Conservation (phyloP, 1,140 invertebrate species). For the Formica exsecta region DNA sequence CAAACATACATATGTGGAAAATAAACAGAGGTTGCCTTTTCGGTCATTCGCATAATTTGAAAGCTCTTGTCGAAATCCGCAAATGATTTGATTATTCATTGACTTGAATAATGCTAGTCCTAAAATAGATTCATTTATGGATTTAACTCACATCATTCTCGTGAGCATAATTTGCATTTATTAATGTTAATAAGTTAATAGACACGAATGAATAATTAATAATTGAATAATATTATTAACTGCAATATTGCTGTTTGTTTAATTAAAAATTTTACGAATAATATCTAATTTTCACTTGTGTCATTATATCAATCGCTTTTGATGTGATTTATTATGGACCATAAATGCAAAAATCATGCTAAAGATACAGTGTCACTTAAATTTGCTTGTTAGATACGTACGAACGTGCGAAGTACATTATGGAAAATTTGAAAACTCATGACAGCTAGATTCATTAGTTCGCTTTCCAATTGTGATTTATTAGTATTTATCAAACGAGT, state of each 20-base stretch:
- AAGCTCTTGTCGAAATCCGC: background rate
- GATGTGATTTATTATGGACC: background rate
- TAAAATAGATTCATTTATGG: background rate
- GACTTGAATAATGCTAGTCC: background rate
- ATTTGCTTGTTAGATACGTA: background rate
- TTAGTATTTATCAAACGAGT: constrained; percentile 1
- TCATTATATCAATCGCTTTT: constrained; percentile 14
- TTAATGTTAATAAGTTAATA: constrained; percentile 14
- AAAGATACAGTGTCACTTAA: background rate
- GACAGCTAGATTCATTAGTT: constrained; percentile 2
- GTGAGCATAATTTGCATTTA: background rate
- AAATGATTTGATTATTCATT: constrained; percentile 21
- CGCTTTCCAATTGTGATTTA: constrained; percentile 18
- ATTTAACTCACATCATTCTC: constrained; percentile 2
- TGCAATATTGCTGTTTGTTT: background rate
- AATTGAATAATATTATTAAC: background rate
- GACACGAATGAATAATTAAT: background rate
- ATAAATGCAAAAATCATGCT: background rate
- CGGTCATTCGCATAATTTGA: background rate
- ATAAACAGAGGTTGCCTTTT: background rate
- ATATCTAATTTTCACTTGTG: background rate
- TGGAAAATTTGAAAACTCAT: constrained; percentile 5
- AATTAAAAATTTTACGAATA: background rate
- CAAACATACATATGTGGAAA: background rate
- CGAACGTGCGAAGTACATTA: background rate